A percentile compares a stretch with the other conserved stretches of the same genome.
Evolutionary conservation across 2,113 vertebrate species (phyloP).

Genomic region (Mixornis gularis): DNA sequence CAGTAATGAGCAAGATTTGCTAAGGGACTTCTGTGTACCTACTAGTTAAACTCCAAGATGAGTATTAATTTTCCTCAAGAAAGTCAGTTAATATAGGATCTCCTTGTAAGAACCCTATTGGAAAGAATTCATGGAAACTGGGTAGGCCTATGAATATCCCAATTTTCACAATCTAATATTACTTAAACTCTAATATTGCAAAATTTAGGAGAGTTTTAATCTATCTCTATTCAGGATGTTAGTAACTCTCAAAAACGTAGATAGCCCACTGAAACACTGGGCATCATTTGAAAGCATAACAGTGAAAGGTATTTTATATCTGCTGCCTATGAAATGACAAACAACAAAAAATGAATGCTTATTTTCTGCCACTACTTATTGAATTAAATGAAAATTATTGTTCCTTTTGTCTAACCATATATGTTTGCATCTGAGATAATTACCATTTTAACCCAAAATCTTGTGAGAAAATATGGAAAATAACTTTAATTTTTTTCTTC

Average conservation of each 20-base stretch:
- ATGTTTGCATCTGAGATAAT: not conserved
- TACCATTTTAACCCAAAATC: not conserved
- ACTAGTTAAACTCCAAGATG: not conserved
- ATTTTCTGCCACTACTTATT: not conserved
- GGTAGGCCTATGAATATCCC: not conserved
- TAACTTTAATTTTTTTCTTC: not conserved
- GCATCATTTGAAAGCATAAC: not conserved
- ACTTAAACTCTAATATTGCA: not conserved
- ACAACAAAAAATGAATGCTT: not conserved
- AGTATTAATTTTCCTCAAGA: not conserved
- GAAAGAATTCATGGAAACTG: not conserved
- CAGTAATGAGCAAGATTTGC: not conserved
- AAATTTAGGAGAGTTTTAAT: not conserved
- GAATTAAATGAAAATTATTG: not conserved
- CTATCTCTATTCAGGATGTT: not conserved
- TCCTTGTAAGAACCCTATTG: not conserved
- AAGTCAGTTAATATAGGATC: not conserved
- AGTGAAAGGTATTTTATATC: not conserved
- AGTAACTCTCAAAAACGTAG: not conserved
- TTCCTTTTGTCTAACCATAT: not conserved
- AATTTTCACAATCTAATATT: not conserved
- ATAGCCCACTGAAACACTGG: not conserved
- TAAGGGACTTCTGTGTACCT: not conserved
- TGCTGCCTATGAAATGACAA: not conserved
- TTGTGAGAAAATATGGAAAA: not conserved